Evolutionary conservation across 2,888 invertebrate genomes (phyloP).

Genomic region (Agrochola lychnidis): DNA sequence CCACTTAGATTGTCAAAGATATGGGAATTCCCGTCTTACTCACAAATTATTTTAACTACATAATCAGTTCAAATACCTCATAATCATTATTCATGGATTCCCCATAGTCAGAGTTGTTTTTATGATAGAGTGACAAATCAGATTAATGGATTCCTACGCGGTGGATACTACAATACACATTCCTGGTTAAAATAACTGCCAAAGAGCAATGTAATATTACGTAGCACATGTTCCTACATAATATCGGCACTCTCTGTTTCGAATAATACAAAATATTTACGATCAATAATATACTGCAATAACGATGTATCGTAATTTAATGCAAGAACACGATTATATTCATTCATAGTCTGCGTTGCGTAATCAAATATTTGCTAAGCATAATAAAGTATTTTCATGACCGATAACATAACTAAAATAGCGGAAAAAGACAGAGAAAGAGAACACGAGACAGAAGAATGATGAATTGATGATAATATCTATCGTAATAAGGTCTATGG

Average conservation of each 20-base stretch:
- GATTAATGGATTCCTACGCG: constrained; percentile 1
- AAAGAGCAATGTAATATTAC: constrained; percentile 36
- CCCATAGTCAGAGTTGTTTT: neutral
- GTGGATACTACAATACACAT: constrained; percentile 23
- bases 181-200: constrained; percentile 2
- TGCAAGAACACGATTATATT: constrained; percentile 41
- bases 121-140: constrained; percentile 15
- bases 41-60: neutral
- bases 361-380: constrained; percentile 35
- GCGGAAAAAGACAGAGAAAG: neutral
- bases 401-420: constrained; percentile 12
- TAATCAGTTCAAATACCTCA: constrained; percentile 10
- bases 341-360: constrained; percentile 39
- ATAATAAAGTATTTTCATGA: constrained; percentile 25
- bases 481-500: neutral
- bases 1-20: neutral
- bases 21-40: neutral
- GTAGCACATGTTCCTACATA: neutral
- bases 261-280: constrained; percentile 38
- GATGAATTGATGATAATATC: neutral
- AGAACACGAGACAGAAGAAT: neutral
- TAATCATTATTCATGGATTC: neutral
- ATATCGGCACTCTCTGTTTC: constrained; percentile 15
- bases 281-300: constrained; percentile 44
- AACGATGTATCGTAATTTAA: constrained; percentile 29